These are phyloP conservation scores for Machimus rusticus DNA, from an alignment of 2,888 invertebrate species.

Conservation along the genomic window DNA sequence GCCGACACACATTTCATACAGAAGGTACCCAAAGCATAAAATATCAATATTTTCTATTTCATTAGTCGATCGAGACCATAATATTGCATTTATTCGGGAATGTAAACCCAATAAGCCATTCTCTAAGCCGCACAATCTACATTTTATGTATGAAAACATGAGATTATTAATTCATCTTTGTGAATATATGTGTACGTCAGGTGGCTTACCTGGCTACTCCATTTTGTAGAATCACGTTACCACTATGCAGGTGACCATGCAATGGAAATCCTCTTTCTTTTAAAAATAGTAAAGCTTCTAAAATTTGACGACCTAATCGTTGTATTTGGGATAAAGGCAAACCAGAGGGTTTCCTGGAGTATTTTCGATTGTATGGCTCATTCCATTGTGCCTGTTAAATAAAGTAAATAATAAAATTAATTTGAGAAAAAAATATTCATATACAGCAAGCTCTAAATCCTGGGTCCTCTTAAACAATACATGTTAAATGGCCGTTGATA, in stretches of 20 bases:
- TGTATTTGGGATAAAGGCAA: constrained; percentile 83
- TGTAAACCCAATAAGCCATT: constrained; percentile 81
- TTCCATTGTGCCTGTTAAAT: constrained; percentile 76
- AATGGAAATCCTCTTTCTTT: constrained; percentile 88
- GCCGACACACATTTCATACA: constrained; percentile 92
- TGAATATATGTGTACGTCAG: not conserved
- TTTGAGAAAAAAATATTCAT: no score
- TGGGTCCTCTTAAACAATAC: no score
- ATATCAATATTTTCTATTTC: constrained; percentile 69
- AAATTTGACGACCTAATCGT: constrained; percentile 84
- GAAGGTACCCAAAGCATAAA: constrained; percentile 80
- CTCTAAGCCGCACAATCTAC: constrained; percentile 85
- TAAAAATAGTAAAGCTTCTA: constrained; percentile 85
- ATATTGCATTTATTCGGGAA: constrained; percentile 66
- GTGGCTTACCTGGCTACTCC: constrained; percentile 80
- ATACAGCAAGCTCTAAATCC: no score
- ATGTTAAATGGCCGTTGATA: no score
- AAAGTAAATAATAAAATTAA: not conserved
- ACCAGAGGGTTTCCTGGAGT: constrained; percentile 73
- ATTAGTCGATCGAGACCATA: constrained; percentile 63
- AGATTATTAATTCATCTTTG: not conserved
- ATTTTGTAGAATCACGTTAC: constrained; percentile 90
- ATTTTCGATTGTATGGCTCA: constrained; percentile 81
- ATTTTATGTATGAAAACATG: not conserved
- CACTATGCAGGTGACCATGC: constrained; percentile 86